Percentiles rank a stretch among this genome's conserved stretches.
These are phyloP conservation scores for Amblyopsis rosae DNA, from an alignment of 2,113 vertebrate species.

Conservation along the genomic window DNA sequence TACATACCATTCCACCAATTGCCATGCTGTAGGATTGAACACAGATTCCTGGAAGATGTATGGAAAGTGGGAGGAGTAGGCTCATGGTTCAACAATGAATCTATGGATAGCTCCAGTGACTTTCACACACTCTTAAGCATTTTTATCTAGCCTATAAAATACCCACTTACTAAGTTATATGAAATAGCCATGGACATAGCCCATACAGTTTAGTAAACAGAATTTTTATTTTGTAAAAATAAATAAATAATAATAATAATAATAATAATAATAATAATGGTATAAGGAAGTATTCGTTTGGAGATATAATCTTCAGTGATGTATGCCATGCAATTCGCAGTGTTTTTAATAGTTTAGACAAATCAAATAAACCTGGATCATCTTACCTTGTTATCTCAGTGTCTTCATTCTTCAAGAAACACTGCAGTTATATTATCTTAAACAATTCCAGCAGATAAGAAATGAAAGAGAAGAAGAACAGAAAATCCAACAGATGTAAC, in stretches of 20 bases:
- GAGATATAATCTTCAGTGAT: neutral
- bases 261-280: no score
- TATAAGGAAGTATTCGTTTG: no score
- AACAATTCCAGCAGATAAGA: conserved; percentile 6
- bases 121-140: conserved; percentile 5
- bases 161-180: neutral
- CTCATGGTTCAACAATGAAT: conserved; percentile 15
- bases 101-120: conserved; percentile 23
- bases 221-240: no score
- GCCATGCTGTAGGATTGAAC: neutral
- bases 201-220: neutral
- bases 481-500: conserved; percentile 42
- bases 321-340: no score
- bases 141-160: neutral
- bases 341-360: neutral
- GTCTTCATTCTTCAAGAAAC: conserved; percentile 60
- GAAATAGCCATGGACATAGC: neutral
- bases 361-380: neutral
- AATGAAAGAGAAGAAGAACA: conserved; percentile 28
- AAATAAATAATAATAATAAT: no score
- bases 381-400: conserved; percentile 72
- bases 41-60: conserved; percentile 21
- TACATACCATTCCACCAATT: neutral
- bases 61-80: neutral
- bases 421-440: conserved; percentile 30